Evolutionary conservation across 92 coral and sea anemone species (phyloP).

Genomic region (Phenganax stokvisi): DNA sequence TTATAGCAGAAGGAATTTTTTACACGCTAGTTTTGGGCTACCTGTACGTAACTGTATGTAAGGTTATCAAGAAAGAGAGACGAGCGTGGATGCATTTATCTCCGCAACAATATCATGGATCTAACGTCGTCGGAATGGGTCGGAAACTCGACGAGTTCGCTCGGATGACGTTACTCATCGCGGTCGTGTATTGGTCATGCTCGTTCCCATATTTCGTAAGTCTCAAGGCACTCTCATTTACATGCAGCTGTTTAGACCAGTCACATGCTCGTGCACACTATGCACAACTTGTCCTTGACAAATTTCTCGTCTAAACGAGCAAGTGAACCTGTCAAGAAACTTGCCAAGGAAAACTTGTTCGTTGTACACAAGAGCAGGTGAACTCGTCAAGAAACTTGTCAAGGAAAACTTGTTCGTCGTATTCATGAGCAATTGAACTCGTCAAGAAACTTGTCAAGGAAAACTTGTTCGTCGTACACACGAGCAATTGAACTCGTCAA

Average conservation of each 20-base stretch:
- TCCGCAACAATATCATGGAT: constrained; percentile 54
- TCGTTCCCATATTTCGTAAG: constrained; percentile 87
- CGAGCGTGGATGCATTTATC: constrained; percentile 49
- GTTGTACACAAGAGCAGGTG: no score
- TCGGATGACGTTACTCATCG: constrained; percentile 64
- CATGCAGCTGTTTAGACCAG: no score
- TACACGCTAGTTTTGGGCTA: constrained; percentile 55
- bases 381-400: no score
- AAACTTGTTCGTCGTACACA: background rate
- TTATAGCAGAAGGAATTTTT: constrained; percentile 63
- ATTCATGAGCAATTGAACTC: no score
- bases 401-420: no score
- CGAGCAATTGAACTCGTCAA: no score
- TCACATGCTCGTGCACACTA: no score
- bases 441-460: background rate
- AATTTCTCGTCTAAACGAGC: no score
- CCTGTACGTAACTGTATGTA: constrained; percentile 51
- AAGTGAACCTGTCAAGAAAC: no score
- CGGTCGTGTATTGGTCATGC: constrained; percentile 64
- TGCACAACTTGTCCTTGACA: no score
- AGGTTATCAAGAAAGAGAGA: constrained; percentile 52
- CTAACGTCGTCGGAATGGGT: constrained; percentile 47
- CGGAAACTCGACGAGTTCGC: constrained; percentile 71
- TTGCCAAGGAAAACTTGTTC: no score
- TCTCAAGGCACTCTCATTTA: background rate